Percentiles rank a stretch among this genome's conserved stretches.
phyloP scores from a whole-genome alignment of 1,140 invertebrate species.

The Drosophila repletoides region DNA sequence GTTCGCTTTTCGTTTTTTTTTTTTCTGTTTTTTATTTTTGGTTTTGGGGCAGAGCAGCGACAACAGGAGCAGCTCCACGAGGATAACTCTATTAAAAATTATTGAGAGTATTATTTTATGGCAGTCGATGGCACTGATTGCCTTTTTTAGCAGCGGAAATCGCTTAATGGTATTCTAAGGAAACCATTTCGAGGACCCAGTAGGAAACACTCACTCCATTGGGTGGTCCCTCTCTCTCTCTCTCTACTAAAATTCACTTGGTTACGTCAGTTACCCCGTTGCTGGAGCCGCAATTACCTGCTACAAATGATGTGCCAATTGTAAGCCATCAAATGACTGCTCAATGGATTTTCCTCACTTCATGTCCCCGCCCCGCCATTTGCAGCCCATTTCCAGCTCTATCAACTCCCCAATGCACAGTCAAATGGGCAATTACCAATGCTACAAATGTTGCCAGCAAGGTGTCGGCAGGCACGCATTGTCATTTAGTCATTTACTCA shows the following conservation, averaged over 20 bases:
- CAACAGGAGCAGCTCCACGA: slow-evolving; percentile 23
- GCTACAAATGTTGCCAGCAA: slow-evolving; percentile 51
- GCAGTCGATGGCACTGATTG: slow-evolving; percentile 27
- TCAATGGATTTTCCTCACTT: too few relatives aligned
- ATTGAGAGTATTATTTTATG: slow-evolving; percentile 44
- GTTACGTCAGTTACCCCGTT: slow-evolving; percentile 42
- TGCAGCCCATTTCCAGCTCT: background rate
- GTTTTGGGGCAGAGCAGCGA: background rate
- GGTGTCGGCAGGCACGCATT: slow-evolving; percentile 73
- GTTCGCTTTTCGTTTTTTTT: slow-evolving; percentile 9
- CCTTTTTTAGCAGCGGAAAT: slow-evolving; percentile 40
- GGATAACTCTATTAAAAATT: slow-evolving; percentile 70
- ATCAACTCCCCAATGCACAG: background rate
- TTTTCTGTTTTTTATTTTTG: background rate
- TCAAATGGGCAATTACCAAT: slow-evolving; percentile 57
- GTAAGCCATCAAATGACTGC: slow-evolving; percentile 34
- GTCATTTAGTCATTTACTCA: slow-evolving; percentile 73
- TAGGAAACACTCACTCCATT: background rate
- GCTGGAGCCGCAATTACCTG: slow-evolving; percentile 25
- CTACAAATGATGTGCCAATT: slow-evolving; percentile 70
- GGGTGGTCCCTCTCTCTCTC: slow-evolving; percentile 14
- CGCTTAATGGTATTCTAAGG: slow-evolving; percentile 39
- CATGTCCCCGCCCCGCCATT: slow-evolving; percentile 24
- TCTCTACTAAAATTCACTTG: background rate
- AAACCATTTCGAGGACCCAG: slow-evolving; percentile 21